phyloP scores from a whole-genome alignment of 2,113 vertebrate species.

The Mobula birostris region DNA sequence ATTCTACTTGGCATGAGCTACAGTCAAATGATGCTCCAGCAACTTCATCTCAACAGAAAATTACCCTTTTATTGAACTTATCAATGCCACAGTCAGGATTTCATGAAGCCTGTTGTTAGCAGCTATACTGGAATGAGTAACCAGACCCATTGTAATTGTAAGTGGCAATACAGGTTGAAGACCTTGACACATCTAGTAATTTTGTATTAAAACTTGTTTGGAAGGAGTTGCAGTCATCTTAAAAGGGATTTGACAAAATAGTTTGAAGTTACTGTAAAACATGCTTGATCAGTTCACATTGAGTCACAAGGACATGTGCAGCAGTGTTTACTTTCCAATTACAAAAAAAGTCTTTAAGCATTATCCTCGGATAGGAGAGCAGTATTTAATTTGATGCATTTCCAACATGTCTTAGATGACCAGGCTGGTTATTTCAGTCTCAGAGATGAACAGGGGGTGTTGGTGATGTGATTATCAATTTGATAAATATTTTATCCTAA shows the following conservation, averaged over 20 bases:
- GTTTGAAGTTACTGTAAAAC: neutral
- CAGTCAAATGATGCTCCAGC: neutral
- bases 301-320: neutral
- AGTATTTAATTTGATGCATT: neutral
- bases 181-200: neutral
- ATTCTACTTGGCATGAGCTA: too few species aligned
- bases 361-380: neutral
- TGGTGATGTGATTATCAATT: neutral
- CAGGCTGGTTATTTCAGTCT: neutral
- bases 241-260: neutral
- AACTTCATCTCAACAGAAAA: neutral
- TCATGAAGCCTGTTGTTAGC: neutral
- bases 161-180: neutral
- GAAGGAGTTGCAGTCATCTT: neutral
- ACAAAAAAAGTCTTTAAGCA: neutral
- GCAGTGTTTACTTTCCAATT: neutral
- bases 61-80: neutral
- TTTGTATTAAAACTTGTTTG: neutral
- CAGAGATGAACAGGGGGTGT: neutral
- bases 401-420: neutral
- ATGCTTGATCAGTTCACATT: neutral
- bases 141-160: neutral
- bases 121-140: neutral
- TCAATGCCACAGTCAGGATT: neutral
- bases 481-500: slow-evolving; percentile 23